A percentile compares a stretch with the other conserved stretches of the same genome.
Evolutionary conservation across 2,888 invertebrate genomes (phyloP).

Genomic region (Chironomus riparius): DNA sequence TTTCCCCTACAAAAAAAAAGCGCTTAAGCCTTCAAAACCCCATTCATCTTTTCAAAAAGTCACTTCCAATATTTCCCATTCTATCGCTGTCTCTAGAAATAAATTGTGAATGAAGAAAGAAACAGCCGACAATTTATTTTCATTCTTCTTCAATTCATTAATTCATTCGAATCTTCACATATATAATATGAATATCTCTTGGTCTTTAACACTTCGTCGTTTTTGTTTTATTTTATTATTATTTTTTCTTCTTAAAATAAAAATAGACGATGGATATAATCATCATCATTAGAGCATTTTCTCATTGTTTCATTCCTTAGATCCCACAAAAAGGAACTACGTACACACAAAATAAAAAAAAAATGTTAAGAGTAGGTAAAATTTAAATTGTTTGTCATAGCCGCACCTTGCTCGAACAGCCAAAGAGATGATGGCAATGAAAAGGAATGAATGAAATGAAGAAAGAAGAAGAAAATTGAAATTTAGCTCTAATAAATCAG

Average conservation of each 20-base stretch:
- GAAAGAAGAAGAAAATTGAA: not conserved
- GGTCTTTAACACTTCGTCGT: not conserved
- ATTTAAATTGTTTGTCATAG: not conserved
- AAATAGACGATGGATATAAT: not conserved
- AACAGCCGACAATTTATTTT: conserved; percentile 19
- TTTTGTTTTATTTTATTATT: too few species aligned
- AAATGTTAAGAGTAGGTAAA: not conserved
- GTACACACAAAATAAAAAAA: too few species aligned
- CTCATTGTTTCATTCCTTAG: too few species aligned
- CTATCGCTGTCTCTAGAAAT: not conserved
- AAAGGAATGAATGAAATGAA: not conserved
- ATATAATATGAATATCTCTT: not conserved
- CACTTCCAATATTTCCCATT: too few species aligned
- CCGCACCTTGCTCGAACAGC: not conserved
- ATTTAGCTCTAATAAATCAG: conserved; percentile 22
- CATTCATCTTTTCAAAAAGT: not conserved
- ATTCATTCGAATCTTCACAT: not conserved
- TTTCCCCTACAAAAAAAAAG: too few species aligned
- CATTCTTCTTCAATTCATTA: conserved; percentile 14
- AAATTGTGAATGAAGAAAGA: conserved; percentile 16
- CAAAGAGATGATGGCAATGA: not conserved
- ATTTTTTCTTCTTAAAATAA: too few species aligned
- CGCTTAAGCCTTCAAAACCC: too few species aligned
- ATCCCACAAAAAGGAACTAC: too few species aligned
- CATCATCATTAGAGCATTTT: not conserved